Base-by-base conservation (phyloP, 2,797 vertebrate genomes). In the Falco naumanni region DNA sequence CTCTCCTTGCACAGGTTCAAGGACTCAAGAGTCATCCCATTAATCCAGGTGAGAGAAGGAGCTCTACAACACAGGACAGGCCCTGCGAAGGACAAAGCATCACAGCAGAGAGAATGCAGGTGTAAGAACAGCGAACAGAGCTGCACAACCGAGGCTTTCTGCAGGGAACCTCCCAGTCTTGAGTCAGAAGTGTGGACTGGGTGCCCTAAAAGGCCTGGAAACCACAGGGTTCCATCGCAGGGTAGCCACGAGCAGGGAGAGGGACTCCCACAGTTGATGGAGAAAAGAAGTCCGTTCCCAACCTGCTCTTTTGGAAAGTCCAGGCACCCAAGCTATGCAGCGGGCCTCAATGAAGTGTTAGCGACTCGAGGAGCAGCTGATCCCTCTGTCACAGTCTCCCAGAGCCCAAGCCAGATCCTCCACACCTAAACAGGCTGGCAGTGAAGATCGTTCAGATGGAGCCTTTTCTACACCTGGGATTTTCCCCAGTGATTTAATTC, bases 161-260 rank as follows among this genome's bases (percentile, higher is more conserved):
- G 13, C n/a, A 68, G 39, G 20, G 76, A 71, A 53, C 6, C 13
- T 48, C n/a, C 28, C 45, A 70, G 41, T n/a, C 48, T 53, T 76
- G 29, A 54, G 39, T 45, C 39, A 57, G 22, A 18, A 54, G 20
- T 50, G 45, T 31, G 16, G 37, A 53, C n/a, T 43, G 43, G 37
- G 26, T 5, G 6, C 48, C 53, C 53, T 66, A 18, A 65, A 70
- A 17, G 41, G 14, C 19, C 68, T 43, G 39, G 50, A 26, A 77
- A 41, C 20, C 54, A 45, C 1, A 0, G 24, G 21, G 37, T 48
- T 43, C 13, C 16, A 28, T 24, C n/a, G 2, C 0, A 20, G 8
- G 5, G 26, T 11, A 63, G 22, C 54, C 64, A 54, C 3, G 19
- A 83, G 33, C 61, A 63, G n/a, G 39, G 17, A 80, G 41, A 71